Base-by-base conservation (phyloP, 2,888 invertebrate species). In the Drosophila helvetica region DNA sequence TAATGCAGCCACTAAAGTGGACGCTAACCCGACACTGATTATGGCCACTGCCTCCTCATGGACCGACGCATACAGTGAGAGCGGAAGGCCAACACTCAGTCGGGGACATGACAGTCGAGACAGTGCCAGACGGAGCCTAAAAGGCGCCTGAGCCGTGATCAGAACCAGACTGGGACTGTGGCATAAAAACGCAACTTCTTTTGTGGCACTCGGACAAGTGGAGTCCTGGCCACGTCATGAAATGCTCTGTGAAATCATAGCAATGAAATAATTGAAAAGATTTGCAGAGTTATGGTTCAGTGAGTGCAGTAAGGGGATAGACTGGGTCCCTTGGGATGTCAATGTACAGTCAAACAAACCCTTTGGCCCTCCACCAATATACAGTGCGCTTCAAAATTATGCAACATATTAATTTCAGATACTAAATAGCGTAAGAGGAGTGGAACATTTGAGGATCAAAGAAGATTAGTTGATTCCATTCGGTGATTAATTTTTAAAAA, bases 21-120 rank as follows among this genome's bases (percentile, higher is more conserved):
- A 71, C 58, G 55, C 72, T 71, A 71, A 72, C 52, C 51, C 52
- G 71, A 72, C 54, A 65, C 71, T 65, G 65, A 72, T 71, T 73
- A 65, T 53, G 56, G 71, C 55, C 61, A 71, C 70, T 47, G 62
- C 72, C 46, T 17, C 27, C 25, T 10, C 10, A 12, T 3, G 10
- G 53, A 43, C n/a, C 12, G 30, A 46, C n/a, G 7, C 4, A 45
- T 1, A 33, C 3, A 45, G 43, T n/a, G 15, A 5, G 25, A 10
- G 19, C 42, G 18, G 9, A 42, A 25, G n/a, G 3, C 12, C 22
- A 43, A 18, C 22, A 18, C 38, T 38, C 38, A 43, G 19, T 7
- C 3, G 17, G 15, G n/a, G 27, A 27, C 27, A 30, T n/a, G 19
- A 27, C 27, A 42, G 38, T 38, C 18, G 38, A 19, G 70, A 69